Base-by-base conservation (phyloP, 1,140 invertebrate species). In the Schlechtendalia chinensis region DNA sequence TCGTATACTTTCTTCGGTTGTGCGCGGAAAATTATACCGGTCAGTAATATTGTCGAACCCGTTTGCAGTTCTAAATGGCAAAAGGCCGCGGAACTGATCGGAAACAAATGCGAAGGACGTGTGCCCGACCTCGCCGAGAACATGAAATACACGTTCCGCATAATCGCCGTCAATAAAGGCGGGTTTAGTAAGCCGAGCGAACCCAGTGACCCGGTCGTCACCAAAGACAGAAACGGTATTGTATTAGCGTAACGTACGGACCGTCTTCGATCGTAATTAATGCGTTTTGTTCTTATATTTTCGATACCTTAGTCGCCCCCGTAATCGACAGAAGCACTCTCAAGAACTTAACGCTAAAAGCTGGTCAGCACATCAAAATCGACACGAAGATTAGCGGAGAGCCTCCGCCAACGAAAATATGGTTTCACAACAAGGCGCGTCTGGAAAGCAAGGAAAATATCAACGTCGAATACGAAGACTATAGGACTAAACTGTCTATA, bases 131-230 rank as follows among this genome's bases (percentile, higher is more conserved):
- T 99, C 45, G 91, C 95, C 67, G 96, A 98, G 87, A 96, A 96
- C 65, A 93, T 96, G 84, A 95, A 95, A 81, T 99, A 99, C 86
- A 94, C 98, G 86, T 99, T 98, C 90, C 88, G 97, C 10, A 93
- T 99, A 0, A 95, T 93, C 84, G 98, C 98, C 12, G 91, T 97
- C 17, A 98, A 97, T 86, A 97, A 96, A 86, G 96, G 93, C 67
- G 97, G 97, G 54, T 91, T 92, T 45, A 96, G 96, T 83, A 96
- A 97, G 85, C 96, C 97, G 1, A 94, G 92, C 81, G 91, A 93
- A 53, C 88, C 93, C 1, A 93, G 93, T 53, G 94, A 96, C 75
- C 91, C 89, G 72, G 88, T 96, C 17, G 90, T 90, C 8, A 93
- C 93, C 47, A 96, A 96, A 86, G 93, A 95, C 83, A 89, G 95